phyloP scores from a whole-genome alignment of 2,113 vertebrate species.

The Acrocephalus kingi region DNA sequence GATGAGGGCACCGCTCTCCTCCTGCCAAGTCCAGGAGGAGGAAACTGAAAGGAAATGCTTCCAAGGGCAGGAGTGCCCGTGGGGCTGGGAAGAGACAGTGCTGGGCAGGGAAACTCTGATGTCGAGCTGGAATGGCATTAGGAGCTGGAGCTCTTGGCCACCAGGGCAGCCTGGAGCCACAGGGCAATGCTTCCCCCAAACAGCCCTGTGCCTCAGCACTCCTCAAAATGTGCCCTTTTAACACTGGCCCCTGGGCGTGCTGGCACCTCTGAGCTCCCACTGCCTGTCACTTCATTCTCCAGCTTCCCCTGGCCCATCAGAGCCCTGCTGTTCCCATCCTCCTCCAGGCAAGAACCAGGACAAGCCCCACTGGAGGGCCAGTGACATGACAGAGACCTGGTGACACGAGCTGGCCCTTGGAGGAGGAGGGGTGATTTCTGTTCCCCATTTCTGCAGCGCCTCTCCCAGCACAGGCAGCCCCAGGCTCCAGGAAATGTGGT shows the following conservation, averaged over 20 bases:
- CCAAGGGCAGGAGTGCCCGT: not conserved
- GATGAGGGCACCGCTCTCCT: not conserved
- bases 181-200: not conserved
- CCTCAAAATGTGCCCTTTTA: not conserved
- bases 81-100: not conserved
- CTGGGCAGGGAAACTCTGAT: not conserved
- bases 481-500: not conserved
- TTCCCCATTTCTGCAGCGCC: not conserved
- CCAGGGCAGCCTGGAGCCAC: not conserved
- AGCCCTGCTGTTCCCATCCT: not conserved
- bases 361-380: accelerated
- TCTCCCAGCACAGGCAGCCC: not conserved
- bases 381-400: accelerated
- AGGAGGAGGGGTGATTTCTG: not conserved
- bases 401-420: not conserved
- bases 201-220: not conserved
- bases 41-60: not conserved
- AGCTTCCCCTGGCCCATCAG: not conserved
- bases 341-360: not conserved
- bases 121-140: accelerated
- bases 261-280: not conserved
- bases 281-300: not conserved
- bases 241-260: not conserved
- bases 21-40: not conserved
- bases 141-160: not conserved